A percentile compares a stretch with the other conserved stretches of the same genome.
Evolutionary conservation across 2,113 vertebrate species (phyloP).

Genomic region (Axis porcinus): DNA sequence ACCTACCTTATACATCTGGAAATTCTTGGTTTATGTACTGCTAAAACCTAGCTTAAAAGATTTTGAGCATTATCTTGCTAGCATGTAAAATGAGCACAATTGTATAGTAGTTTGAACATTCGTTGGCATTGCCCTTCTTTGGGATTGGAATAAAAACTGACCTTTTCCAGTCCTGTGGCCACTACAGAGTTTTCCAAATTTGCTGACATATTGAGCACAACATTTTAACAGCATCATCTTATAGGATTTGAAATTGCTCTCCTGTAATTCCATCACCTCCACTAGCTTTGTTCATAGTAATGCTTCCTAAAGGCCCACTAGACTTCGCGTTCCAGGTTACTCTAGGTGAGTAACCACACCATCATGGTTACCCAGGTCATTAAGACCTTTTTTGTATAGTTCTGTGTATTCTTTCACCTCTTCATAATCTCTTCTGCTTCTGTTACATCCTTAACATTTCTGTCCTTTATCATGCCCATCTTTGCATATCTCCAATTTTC

Average conservation of each 20-base stretch:
- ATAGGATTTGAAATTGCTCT: not conserved
- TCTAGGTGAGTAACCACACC: not conserved
- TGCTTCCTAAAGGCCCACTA: not conserved
- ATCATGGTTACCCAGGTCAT: not conserved
- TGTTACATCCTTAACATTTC: not conserved
- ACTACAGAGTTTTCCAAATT: not conserved
- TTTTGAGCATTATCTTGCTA: not conserved
- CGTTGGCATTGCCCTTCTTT: not conserved
- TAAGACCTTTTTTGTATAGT: not conserved
- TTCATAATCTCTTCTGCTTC: not conserved
- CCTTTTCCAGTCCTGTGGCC: not conserved
- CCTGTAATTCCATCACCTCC: not conserved
- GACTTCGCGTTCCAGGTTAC: not conserved
- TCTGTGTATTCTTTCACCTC: not conserved
- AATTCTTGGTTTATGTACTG: not conserved
- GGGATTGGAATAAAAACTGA: not conserved
- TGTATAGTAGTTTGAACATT: not conserved
- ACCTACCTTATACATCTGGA: not conserved
- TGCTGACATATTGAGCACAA: not conserved
- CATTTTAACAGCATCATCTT: not conserved
- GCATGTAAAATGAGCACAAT: not conserved
- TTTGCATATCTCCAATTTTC: not conserved
- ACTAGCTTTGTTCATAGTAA: not conserved
- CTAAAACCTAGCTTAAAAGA: not conserved
- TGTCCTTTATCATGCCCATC: not conserved